Evolutionary conservation across 2,888 invertebrate genomes (phyloP).

Genomic region (Stenichneumon culpator): DNA sequence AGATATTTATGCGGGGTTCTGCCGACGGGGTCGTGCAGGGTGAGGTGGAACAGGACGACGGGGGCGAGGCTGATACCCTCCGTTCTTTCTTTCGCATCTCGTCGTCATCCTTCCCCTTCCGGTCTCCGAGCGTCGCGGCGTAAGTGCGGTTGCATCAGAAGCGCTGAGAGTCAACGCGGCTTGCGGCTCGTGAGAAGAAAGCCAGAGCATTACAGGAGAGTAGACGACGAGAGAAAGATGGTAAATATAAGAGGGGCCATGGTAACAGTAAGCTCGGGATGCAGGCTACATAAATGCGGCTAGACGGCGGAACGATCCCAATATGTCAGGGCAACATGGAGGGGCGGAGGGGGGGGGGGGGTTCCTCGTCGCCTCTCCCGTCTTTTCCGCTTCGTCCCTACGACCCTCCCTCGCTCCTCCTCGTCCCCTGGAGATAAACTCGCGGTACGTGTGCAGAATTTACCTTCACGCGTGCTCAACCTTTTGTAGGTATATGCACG

Average conservation of each 20-base stretch:
- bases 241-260: constrained; percentile 69
- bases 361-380: constrained; percentile 9
- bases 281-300: constrained; percentile 79
- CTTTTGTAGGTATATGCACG: constrained; percentile 33
- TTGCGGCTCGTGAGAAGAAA: constrained; percentile 51
- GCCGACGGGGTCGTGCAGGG: neutral
- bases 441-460: constrained; percentile 81
- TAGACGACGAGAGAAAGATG: constrained; percentile 44
- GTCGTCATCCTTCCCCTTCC: neutral
- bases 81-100: constrained; percentile 9
- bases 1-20: constrained; percentile 46
- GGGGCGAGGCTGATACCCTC: neutral
- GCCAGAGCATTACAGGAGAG: constrained; percentile 22
- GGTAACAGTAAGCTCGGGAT: constrained; percentile 71
- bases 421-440: constrained; percentile 80
- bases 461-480: constrained; percentile 61
- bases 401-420: constrained; percentile 53
- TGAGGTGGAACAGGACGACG: constrained; percentile 19
- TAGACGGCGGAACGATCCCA: constrained; percentile 82
- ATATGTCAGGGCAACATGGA: constrained; percentile 79
- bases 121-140: neutral
- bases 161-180: constrained; percentile 43
- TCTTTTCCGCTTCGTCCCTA: constrained; percentile 24
- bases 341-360: neutral
- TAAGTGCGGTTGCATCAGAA: constrained; percentile 23